These are phyloP conservation scores for Apodemus sylvaticus DNA, from an alignment of 2,113 vertebrate species.

Conservation along the genomic window DNA sequence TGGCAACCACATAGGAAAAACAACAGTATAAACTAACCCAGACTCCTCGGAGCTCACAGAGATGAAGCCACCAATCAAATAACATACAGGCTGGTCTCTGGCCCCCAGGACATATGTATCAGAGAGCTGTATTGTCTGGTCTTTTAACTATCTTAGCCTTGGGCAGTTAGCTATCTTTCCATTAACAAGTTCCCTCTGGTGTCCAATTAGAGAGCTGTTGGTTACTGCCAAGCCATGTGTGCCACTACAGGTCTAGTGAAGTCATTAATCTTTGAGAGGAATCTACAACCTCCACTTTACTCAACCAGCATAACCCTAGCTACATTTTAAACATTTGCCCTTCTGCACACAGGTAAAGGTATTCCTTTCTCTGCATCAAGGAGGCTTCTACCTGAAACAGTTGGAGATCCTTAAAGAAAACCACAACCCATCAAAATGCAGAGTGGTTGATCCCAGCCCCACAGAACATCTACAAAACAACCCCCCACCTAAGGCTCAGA, in stretches of 20 bases:
- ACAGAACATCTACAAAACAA: neutral
- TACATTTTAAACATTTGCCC: neutral
- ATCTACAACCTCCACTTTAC: neutral
- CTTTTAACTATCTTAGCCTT: neutral
- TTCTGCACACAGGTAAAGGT: too few relatives aligned
- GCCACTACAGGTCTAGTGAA: neutral
- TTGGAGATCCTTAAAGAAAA: neutral
- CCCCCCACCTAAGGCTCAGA: neutral
- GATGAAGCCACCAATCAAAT: too few relatives aligned
- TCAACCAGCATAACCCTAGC: neutral
- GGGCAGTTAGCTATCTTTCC: neutral
- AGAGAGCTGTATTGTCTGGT: too few relatives aligned
- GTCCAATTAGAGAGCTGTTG: neutral
- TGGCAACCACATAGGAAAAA: too few relatives aligned
- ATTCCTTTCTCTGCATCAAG: neutral
- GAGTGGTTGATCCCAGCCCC: neutral
- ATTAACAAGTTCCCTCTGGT: neutral
- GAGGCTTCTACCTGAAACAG: neutral
- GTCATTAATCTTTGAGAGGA: neutral
- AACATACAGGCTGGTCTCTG: too few relatives aligned
- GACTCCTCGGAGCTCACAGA: too few relatives aligned
- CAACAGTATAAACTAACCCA: too few relatives aligned
- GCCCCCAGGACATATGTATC: too few relatives aligned
- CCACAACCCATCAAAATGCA: neutral
- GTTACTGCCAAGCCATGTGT: neutral